Evolutionary conservation across 2,888 invertebrate genomes (phyloP).

Genomic region (Cordilura impudica): DNA sequence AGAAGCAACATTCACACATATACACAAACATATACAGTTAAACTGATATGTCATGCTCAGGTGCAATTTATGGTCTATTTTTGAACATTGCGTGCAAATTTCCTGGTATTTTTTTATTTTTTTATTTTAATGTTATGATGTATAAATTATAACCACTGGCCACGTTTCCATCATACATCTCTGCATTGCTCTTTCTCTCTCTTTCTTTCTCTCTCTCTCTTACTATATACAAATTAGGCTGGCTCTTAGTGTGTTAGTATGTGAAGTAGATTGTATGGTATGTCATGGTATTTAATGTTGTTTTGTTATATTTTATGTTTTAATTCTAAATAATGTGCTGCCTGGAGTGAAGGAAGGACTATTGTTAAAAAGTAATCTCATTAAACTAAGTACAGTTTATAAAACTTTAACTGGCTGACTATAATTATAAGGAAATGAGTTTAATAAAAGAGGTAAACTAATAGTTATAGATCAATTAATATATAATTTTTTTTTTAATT

Average conservation of each 20-base stretch:
- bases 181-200: background rate
- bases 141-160: constrained; percentile 42
- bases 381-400: too few species aligned
- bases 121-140: constrained; percentile 49
- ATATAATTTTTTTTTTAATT: too few species aligned
- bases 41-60: constrained; percentile 54
- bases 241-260: background rate
- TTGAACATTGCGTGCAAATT: constrained; percentile 50
- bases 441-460: too few species aligned
- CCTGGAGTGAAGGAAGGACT: too few species aligned
- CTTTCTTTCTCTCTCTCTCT: background rate
- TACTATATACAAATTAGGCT: too few species aligned
- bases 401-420: too few species aligned
- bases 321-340: constrained; percentile 29
- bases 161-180: background rate
- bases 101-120: background rate
- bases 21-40: background rate
- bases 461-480: too few species aligned
- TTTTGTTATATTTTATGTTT: constrained; percentile 6
- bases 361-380: too few species aligned
- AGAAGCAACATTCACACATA: background rate
- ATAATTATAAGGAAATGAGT: too few species aligned
- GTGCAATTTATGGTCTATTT: constrained; percentile 57
- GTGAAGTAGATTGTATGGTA: background rate
- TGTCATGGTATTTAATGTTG: constrained; percentile 18